These are phyloP conservation scores for Micromesistius poutassou DNA, from an alignment of 2,797 vertebrate species.

Conservation along the genomic window DNA sequence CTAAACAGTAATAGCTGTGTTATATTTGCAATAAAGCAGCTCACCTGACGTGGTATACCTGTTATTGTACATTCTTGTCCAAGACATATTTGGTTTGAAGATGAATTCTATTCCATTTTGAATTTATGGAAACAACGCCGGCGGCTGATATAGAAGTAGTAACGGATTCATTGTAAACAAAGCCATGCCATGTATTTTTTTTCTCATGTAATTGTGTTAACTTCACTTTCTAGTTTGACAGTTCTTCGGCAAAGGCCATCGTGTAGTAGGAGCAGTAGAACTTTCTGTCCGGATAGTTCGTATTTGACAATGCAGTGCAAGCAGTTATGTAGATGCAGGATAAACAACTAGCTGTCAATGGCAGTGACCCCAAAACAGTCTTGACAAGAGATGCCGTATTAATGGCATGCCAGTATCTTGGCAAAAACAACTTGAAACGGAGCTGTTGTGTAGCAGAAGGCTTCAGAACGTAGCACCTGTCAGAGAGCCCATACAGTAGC, in stretches of 20 bases:
- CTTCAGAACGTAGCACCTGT: background rate
- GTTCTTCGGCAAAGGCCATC: too few relatives aligned
- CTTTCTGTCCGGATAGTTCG: background rate
- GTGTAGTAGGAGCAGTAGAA: background rate
- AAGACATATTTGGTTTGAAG: too few relatives aligned
- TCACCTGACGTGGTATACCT: too few relatives aligned
- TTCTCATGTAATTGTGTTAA: slow-evolving; percentile 32
- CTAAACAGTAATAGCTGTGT: too few relatives aligned
- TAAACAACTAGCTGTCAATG: background rate
- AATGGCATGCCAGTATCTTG: background rate
- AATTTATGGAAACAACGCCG: background rate
- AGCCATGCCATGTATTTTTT: slow-evolving; percentile 52
- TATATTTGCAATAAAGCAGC: too few relatives aligned
- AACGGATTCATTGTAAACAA: slow-evolving; percentile 52
- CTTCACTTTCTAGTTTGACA: slow-evolving; percentile 32
- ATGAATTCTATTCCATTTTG: too few relatives aligned
- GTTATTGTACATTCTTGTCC: too few relatives aligned
- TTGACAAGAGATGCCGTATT: background rate
- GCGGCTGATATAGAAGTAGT: slow-evolving; percentile 35
- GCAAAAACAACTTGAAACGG: background rate
- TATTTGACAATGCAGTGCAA: background rate
- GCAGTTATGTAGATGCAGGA: background rate
- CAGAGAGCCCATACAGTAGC: background rate
- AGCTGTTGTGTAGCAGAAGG: background rate
- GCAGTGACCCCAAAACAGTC: background rate